Conservation (phyloP, 2,888 invertebrate species). For the Erebia palarica region DNA sequence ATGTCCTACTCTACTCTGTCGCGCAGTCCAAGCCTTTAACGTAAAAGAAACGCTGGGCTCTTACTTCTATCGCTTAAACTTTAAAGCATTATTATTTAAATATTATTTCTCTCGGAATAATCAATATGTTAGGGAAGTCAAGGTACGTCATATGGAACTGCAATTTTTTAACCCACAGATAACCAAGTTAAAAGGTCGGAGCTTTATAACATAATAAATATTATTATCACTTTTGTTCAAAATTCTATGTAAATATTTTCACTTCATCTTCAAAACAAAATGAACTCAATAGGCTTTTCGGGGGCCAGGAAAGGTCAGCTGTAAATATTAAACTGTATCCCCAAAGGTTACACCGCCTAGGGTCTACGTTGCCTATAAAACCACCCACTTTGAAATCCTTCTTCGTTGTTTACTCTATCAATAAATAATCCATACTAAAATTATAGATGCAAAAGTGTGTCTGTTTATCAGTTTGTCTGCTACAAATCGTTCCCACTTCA, state of each 20-base stretch:
- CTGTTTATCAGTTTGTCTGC: too few species aligned
- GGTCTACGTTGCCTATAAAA: slow-evolving; percentile 30
- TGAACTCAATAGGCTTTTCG: slow-evolving; percentile 31
- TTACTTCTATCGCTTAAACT: too few species aligned
- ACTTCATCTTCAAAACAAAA: slow-evolving; percentile 29
- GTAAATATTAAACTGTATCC: slow-evolving; percentile 35
- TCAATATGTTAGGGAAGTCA: too few species aligned
- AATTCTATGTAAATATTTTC: slow-evolving; percentile 14
- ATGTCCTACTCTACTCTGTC: too few species aligned
- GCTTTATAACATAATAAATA: neutral
- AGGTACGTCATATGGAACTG: too few species aligned
- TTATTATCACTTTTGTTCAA: neutral
- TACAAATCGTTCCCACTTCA: too few species aligned
- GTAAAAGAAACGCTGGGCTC: too few species aligned
- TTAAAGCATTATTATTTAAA: too few species aligned
- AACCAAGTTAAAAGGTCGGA: neutral
- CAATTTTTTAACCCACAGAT: neutral
- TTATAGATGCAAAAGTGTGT: too few species aligned
- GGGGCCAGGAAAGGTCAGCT: slow-evolving; percentile 30
- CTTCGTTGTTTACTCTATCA: neutral
- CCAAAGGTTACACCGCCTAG: slow-evolving; percentile 20
- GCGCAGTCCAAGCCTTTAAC: too few species aligned
- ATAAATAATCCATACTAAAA: too few species aligned
- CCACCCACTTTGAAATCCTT: slow-evolving; percentile 31
- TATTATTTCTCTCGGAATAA: too few species aligned